Conservation (phyloP, 2,113 vertebrate species). For the Podarcis raffonei region DNA sequence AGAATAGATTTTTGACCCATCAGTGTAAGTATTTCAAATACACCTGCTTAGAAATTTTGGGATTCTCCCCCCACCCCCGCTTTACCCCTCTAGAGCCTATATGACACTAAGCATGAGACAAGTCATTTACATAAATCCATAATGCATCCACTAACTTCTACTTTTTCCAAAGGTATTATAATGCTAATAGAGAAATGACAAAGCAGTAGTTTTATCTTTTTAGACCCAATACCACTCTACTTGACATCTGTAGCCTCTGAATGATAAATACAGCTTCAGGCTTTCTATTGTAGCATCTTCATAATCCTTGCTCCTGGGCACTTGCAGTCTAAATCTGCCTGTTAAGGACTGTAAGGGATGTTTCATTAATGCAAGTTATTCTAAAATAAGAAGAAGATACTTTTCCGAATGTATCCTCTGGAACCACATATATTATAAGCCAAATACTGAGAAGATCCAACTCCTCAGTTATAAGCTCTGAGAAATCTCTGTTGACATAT, state of each 20-base stretch:
- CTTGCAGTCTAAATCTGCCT: slow-evolving; percentile 29
- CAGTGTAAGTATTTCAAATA: slow-evolving; percentile 34
- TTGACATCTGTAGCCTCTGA: slow-evolving; percentile 60
- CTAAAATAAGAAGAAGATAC: background rate
- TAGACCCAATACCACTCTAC: slow-evolving; percentile 37
- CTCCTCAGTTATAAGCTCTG: background rate
- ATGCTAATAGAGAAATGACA: slow-evolving; percentile 63
- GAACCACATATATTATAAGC: background rate
- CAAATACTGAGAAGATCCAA: background rate
- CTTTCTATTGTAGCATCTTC: slow-evolving; percentile 50
- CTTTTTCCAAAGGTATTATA: slow-evolving; percentile 55
- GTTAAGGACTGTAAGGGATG: slow-evolving; percentile 12
- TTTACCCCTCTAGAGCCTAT: slow-evolving; percentile 33
- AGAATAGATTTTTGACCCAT: slow-evolving; percentile 37
- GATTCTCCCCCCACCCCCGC: background rate
- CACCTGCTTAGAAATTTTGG: slow-evolving; percentile 34
- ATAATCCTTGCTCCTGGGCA: slow-evolving; percentile 48
- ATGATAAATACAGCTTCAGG: slow-evolving; percentile 43
- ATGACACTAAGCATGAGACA: slow-evolving; percentile 55
- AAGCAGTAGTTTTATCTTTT: slow-evolving; percentile 55
- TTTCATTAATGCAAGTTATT: slow-evolving; percentile 38
- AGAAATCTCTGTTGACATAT: background rate
- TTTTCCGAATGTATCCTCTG: slow-evolving; percentile 8
- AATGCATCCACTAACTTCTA: slow-evolving; percentile 54
- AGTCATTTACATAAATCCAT: slow-evolving; percentile 70